Conservation (phyloP, 2,888 invertebrate species). For the Drosophila seclusa region DNA sequence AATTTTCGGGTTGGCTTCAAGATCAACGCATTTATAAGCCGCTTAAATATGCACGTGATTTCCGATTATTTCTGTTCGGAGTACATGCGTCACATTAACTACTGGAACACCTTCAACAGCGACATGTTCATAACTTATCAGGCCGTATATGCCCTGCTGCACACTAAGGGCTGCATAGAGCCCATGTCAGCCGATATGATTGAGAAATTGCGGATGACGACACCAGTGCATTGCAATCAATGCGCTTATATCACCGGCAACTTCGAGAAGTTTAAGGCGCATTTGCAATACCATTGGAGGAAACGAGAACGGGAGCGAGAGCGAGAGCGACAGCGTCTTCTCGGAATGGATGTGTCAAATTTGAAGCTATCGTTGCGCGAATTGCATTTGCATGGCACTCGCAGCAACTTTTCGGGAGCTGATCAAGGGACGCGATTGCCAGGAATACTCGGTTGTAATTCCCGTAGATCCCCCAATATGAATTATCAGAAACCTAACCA, state of each 20-base stretch:
- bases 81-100: constrained; percentile 19
- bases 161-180: constrained; percentile 13
- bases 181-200: constrained; percentile 10
- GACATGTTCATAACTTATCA: constrained; percentile 39
- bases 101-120: constrained; percentile 49
- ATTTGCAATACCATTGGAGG: constrained; percentile 37
- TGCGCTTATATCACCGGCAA: constrained; percentile 23
- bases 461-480: background rate
- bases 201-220: background rate
- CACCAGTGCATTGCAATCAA: constrained; percentile 37
- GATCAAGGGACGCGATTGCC: background rate
- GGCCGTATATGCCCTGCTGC: constrained; percentile 19
- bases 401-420: background rate
- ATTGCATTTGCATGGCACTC: constrained; percentile 13
- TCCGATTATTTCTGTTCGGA: constrained; percentile 44
- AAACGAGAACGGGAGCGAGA: background rate
- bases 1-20: constrained; percentile 44
- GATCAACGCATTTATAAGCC: constrained; percentile 34
- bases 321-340: background rate
- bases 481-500: background rate
- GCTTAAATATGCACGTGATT: constrained; percentile 49
- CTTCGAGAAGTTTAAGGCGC: constrained; percentile 26
- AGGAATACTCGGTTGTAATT: background rate
- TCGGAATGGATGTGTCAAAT: background rate
- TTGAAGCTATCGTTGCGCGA: constrained; percentile 3